Evolutionary conservation across 2,113 vertebrate genomes (phyloP).

Genomic region (Sprattus sprattus): DNA sequence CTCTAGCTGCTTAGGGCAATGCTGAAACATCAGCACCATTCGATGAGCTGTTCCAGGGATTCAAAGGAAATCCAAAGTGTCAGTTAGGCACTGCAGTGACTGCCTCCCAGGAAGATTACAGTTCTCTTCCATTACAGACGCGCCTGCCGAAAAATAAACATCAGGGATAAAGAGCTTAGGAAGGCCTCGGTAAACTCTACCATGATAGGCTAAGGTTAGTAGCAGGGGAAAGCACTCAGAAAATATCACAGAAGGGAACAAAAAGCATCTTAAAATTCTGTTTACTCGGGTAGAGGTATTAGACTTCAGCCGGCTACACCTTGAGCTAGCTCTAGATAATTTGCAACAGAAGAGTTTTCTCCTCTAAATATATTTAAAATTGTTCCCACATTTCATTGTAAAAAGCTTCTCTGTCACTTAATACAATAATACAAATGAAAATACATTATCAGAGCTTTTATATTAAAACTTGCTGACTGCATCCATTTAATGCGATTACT

Average conservation of each 20-base stretch:
- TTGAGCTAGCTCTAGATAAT: neutral
- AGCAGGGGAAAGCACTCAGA: slow-evolving; percentile 12
- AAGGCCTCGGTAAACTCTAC: slow-evolving; percentile 18
- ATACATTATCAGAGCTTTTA: neutral
- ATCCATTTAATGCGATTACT: neutral
- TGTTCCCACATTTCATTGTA: neutral
- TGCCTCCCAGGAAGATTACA: slow-evolving; percentile 43
- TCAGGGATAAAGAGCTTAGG: slow-evolving; percentile 39
- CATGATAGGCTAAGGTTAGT: slow-evolving; percentile 35
- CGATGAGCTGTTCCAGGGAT: slow-evolving; percentile 18
- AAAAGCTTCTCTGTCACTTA: neutral
- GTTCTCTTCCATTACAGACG: slow-evolving; percentile 38
- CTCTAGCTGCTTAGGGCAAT: neutral
- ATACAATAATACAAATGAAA: neutral
- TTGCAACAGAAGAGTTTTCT: neutral
- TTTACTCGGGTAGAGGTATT: neutral
- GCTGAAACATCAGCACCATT: neutral
- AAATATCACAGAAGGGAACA: slow-evolving; percentile 2
- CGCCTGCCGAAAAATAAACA: slow-evolving; percentile 43
- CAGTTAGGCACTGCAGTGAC: slow-evolving; percentile 37
- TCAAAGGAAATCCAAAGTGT: slow-evolving; percentile 41
- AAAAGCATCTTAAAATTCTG: slow-evolving; percentile 9
- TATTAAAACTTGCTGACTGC: neutral
- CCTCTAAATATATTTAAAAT: neutral
- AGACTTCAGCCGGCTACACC: neutral